Conservation (phyloP, 2,113 vertebrate genomes). For the Ctenomys sociabilis region DNA sequence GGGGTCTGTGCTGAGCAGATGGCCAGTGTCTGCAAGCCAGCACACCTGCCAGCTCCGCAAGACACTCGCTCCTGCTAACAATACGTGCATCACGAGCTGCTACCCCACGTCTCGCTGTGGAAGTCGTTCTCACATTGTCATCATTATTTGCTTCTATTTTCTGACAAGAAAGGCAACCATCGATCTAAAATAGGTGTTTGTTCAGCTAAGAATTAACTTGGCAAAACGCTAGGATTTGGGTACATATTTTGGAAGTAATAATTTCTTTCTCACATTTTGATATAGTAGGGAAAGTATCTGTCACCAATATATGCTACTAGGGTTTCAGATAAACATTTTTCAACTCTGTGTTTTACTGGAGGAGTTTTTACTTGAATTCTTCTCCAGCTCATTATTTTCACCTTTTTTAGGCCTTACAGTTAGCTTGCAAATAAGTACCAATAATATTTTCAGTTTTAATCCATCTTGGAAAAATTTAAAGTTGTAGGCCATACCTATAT, state of each 20-base stretch:
- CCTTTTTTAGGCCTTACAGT: not conserved
- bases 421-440: not conserved
- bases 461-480: not conserved
- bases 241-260: conserved; percentile 18
- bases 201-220: conserved; percentile 62
- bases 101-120: not conserved
- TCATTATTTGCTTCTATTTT: conserved; percentile 53
- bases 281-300: not conserved
- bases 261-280: conserved; percentile 57
- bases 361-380: not conserved
- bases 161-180: conserved; percentile 43
- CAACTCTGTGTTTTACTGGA: not conserved
- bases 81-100: not conserved
- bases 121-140: conserved; percentile 64
- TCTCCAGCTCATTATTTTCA: not conserved
- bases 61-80: conserved; percentile 31
- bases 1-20: conserved; percentile 64
- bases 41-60: not conserved
- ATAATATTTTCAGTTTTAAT: not conserved
- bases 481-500: not conserved
- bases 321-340: not conserved
- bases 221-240: not conserved
- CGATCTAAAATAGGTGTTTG: conserved; percentile 56
- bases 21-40: conserved; percentile 53
- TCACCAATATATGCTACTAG: not conserved